phyloP scores from a whole-genome alignment of 2,113 vertebrate species.

The Nibea coibor region DNA sequence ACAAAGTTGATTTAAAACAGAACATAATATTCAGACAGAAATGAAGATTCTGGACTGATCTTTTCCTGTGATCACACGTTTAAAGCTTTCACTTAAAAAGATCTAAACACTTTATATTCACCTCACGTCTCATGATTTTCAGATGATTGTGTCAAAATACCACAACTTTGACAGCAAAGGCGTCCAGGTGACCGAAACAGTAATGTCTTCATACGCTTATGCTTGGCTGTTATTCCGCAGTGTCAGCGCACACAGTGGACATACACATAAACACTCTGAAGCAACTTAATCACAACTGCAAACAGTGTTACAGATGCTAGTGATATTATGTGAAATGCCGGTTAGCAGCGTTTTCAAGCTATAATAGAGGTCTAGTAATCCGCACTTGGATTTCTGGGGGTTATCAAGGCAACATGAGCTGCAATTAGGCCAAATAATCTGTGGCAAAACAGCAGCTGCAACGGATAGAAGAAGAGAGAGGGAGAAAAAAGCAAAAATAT shows the following conservation, averaged over 20 bases:
- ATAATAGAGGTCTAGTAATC: not conserved
- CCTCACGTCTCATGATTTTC: not conserved
- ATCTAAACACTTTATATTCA: not conserved
- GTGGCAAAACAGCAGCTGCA: slow-evolving; percentile 22
- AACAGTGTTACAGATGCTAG: not conserved
- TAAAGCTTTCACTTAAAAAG: slow-evolving; percentile 10
- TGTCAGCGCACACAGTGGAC: not conserved
- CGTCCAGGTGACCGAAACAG: not conserved
- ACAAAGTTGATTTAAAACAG: slow-evolving; percentile 24
- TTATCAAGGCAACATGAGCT: slow-evolving; percentile 39
- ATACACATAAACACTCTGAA: not conserved
- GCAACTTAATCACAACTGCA: not conserved
- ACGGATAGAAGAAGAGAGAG: not conserved
- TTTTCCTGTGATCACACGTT: slow-evolving; percentile 7
- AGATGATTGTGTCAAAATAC: not conserved
- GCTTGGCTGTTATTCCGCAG: not conserved
- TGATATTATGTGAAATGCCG: not conserved
- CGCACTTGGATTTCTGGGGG: slow-evolving; percentile 5
- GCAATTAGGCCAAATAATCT: slow-evolving; percentile 30
- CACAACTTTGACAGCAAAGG: not conserved
- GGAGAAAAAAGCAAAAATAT: not conserved
- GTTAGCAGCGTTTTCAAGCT: slow-evolving; percentile 17
- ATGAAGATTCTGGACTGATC: not conserved
- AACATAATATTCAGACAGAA: slow-evolving; percentile 18
- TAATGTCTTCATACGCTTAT: not conserved